Base-by-base conservation (phyloP, 2,888 invertebrate genomes). In the Hirtodrosophila trivittata region DNA sequence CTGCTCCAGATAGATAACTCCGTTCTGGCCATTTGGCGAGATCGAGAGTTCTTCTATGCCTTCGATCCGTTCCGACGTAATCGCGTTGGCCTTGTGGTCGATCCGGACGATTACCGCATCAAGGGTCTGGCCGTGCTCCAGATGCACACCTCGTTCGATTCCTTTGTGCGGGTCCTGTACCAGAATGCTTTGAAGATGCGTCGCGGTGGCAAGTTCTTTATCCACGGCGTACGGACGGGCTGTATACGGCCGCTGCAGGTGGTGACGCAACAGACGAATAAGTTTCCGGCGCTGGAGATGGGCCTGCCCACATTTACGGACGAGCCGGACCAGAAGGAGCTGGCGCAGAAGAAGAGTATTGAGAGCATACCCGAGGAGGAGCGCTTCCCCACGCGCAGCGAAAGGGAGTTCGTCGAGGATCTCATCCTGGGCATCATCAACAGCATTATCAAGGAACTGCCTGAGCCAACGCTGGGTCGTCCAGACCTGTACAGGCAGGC, bases 1-100 rank as follows among this genome's bases (percentile, higher is more conserved):
- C 35, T 91, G 5, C 38, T 94, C 6, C 93, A 94, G 74, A 93
- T 94, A 51, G 93, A 93, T 66, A 92, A 92, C 58, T 92, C 91
- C 28, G 87, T 91, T n/a, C 62, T 94, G 21, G 94, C 92, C 0
- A 78, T 94, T 8, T 94, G 94, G 94, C 91, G 92, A 13, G 94
- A 94, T 80, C 91, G 92, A 26, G 92, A 93, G 33, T 93, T 93
- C 91, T 93, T 89, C 80, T 94, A 93, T 78, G 90, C 93, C 16
- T 94, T 94, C 65, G 94, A 94, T 89, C 93, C 94, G 0, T 94
- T 94, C 73, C 92, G 93, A 3, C 91, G 94, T 1, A 93, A 93
- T 8, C 90, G 87, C 6, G 93, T 93, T 39, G 94, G 93, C 0
- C 72, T 89, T 57, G 90, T 92, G 18, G 91, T 93, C 0, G 87